Evolutionary conservation across 2,113 vertebrate species (phyloP).

Genomic region (Peromyscus leucopus): DNA sequence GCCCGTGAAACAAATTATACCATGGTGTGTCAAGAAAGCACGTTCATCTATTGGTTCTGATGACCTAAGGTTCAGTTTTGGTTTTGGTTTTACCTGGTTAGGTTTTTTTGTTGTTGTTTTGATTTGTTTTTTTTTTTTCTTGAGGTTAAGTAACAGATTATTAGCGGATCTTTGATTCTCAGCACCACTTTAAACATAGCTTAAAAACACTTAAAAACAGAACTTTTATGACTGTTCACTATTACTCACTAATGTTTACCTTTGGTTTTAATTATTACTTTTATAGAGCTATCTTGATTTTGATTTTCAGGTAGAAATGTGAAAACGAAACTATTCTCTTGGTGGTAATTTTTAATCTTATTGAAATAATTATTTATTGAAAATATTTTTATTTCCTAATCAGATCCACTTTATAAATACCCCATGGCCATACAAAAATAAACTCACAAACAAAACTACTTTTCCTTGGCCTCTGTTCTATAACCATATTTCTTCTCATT

Average conservation of each 20-base stretch:
- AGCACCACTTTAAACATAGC: not conserved
- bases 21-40: not conserved
- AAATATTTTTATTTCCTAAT: slow-evolving; percentile 20
- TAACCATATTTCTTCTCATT: not conserved
- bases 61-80: not conserved
- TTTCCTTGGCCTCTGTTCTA: not conserved
- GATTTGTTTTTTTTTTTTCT: not conserved
- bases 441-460: not conserved
- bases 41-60: not conserved
- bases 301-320: slow-evolving; percentile 12
- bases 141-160: not conserved
- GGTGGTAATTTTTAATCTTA: not conserved
- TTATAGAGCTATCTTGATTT: slow-evolving; percentile 47
- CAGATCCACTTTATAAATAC: slow-evolving; percentile 10
- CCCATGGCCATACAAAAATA: not conserved
- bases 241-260: not conserved
- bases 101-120: not conserved
- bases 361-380: slow-evolving; percentile 9
- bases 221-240: not conserved
- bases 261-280: not conserved
- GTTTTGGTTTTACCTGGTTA: not conserved
- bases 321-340: not conserved
- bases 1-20: not conserved
- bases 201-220: too few relatives aligned
- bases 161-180: not conserved